phyloP scores from a whole-genome alignment of 2,888 invertebrate species.

The Torymus texanus region DNA sequence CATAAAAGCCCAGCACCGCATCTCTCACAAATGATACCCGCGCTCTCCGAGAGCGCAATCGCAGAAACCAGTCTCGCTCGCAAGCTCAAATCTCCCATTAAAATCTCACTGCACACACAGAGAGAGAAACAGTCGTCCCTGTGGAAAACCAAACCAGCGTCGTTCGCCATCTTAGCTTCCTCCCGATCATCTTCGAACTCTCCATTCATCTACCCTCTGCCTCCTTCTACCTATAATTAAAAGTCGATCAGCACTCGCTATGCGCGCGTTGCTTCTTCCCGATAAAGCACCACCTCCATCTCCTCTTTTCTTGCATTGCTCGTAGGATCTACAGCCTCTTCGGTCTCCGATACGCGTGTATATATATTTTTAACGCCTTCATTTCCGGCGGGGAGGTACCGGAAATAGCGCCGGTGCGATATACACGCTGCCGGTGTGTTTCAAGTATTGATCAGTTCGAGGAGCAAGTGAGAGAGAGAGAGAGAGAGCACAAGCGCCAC shows the following conservation, averaged over 20 bases:
- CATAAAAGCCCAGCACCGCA: no score
- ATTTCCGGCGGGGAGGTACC: slow-evolving; percentile 57
- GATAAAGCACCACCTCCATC: slow-evolving; percentile 52
- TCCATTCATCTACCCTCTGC: slow-evolving; percentile 43
- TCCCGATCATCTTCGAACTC: slow-evolving; percentile 44
- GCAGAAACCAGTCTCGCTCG: no score
- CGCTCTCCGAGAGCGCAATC: no score
- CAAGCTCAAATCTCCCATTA: no score
- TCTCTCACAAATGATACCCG: no score
- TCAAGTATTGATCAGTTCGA: slow-evolving; percentile 76
- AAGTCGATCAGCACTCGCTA: slow-evolving; percentile 66
- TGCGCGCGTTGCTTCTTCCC: slow-evolving; percentile 34
- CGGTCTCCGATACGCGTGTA: not conserved
- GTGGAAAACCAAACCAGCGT: no score
- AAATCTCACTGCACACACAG: no score
- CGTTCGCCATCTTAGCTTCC: slow-evolving; percentile 33
- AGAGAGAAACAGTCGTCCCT: no score
- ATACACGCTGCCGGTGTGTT: slow-evolving; percentile 67
- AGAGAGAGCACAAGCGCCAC: no score
- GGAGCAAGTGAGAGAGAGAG: slow-evolving; percentile 59
- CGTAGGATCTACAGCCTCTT: slow-evolving; percentile 25
- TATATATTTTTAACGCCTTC: slow-evolving; percentile 56
- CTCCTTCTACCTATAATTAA: slow-evolving; percentile 67
- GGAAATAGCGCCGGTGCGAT: slow-evolving; percentile 58
- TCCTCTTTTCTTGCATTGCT: slow-evolving; percentile 17